These are phyloP conservation scores for Irena cyanogastra DNA, from an alignment of 2,113 vertebrate genomes.

Conservation along the genomic window DNA sequence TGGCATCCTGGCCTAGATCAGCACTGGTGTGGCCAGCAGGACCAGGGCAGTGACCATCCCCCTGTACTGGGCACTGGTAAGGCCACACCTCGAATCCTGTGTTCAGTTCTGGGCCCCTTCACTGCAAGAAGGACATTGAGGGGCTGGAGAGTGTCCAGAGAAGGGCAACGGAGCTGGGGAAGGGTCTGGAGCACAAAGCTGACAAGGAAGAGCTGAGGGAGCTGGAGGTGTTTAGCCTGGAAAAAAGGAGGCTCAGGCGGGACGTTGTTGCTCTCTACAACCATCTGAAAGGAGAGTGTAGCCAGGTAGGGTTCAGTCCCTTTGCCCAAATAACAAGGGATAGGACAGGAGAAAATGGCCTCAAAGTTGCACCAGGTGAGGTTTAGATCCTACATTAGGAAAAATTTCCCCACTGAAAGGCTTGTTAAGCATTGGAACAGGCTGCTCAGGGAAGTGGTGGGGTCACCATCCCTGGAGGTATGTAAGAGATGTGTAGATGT, in stretches of 20 bases:
- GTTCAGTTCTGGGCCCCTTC: neutral
- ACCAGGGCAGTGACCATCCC: accelerated
- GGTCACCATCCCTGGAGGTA: neutral
- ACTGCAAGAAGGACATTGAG: accelerated
- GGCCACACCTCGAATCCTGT: accelerated
- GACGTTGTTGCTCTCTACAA: accelerated
- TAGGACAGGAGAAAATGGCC: neutral
- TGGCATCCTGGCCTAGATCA: neutral
- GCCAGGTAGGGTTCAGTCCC: accelerated
- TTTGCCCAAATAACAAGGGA: accelerated
- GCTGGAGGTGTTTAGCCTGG: accelerated
- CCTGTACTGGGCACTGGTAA: accelerated
- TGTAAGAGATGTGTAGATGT: neutral
- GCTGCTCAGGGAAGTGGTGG: neutral
- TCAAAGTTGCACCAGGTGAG: neutral
- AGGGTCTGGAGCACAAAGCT: accelerated
- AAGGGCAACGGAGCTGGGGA: accelerated
- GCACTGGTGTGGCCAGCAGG: accelerated
- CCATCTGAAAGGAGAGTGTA: accelerated
- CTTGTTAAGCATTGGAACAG: neutral
- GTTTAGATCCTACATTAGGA: neutral
- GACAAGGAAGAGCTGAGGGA: accelerated
- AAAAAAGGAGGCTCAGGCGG: neutral
- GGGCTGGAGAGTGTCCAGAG: accelerated
- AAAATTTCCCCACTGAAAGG: neutral